These are phyloP conservation scores for Nesoenas mayeri DNA, from an alignment of 2,113 vertebrate genomes.

Conservation along the genomic window DNA sequence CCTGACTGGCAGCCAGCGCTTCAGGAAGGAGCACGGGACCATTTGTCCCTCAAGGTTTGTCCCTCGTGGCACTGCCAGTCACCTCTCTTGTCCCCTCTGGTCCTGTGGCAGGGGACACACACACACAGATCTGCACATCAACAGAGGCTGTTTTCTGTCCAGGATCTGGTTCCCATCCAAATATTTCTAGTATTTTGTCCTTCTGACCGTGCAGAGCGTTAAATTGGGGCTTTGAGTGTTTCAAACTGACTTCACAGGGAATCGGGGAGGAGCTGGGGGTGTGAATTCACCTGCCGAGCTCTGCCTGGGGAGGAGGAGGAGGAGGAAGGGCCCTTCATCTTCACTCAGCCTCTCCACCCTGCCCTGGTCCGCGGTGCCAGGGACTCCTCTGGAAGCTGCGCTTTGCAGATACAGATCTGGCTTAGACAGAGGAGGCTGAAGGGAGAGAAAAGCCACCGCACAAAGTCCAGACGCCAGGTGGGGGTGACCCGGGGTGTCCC, in stretches of 20 bases:
- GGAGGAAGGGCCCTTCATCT: background rate
- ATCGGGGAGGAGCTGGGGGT: background rate
- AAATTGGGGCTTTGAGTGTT: background rate
- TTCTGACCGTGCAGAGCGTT: background rate
- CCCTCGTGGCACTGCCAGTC: background rate
- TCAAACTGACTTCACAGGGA: background rate
- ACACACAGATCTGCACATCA: background rate
- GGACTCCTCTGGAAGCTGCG: background rate
- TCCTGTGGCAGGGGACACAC: background rate
- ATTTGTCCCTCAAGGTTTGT: background rate
- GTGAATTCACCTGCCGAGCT: background rate
- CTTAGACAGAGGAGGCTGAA: background rate
- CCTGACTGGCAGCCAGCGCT: background rate
- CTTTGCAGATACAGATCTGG: background rate
- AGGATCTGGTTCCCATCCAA: background rate
- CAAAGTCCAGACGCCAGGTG: background rate
- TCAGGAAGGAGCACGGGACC: fast-evolving
- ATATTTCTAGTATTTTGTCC: background rate
- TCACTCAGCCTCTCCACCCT: background rate
- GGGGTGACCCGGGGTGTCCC: background rate
- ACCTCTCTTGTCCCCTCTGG: background rate
- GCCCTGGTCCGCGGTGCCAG: background rate
- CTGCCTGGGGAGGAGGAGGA: background rate
- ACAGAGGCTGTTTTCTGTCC: background rate
- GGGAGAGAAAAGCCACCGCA: background rate